phyloP scores from a whole-genome alignment of 2,797 vertebrate genomes.

The Cuniculus paca region DNA sequence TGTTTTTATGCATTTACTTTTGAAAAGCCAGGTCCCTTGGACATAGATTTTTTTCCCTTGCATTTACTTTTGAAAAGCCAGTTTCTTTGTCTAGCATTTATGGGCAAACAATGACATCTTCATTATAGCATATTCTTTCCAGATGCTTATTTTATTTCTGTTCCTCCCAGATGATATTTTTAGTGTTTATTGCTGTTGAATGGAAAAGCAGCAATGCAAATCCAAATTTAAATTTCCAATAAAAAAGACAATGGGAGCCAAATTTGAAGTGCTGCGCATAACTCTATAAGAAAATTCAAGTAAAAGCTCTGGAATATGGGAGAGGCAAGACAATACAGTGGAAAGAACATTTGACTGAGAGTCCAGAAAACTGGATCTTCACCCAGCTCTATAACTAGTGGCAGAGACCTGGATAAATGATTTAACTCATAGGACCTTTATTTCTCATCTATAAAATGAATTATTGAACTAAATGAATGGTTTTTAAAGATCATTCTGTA shows the following conservation, averaged over 20 bases:
- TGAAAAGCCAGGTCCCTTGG: conserved; percentile 14
- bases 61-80: conserved; percentile 58
- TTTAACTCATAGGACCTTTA: neutral
- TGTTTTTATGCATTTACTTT: conserved; percentile 43
- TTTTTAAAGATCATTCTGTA: conserved; percentile 6
- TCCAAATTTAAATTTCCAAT: conserved; percentile 78
- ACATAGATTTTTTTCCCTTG: neutral
- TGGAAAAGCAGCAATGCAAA: conserved; percentile 69
- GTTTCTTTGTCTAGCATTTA: conserved; percentile 57
- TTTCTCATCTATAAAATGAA: conserved; percentile 48
- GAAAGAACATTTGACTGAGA: neutral
- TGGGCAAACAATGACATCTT: conserved; percentile 62
- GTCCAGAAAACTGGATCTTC: neutral
- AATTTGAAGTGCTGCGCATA: conserved; percentile 36
- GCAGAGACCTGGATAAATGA: neutral
- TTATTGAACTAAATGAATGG: neutral
- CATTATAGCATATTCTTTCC: conserved; percentile 68
- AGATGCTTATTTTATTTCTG: conserved; percentile 77
- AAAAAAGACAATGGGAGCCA: conserved; percentile 61
- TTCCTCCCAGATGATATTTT: conserved; percentile 61
- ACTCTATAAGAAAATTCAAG: conserved; percentile 67
- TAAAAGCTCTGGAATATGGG: conserved; percentile 11
- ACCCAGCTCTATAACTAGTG: neutral
- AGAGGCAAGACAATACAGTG: neutral
- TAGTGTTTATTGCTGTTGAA: conserved; percentile 65